Percentiles rank a stretch among this genome's conserved stretches.
These are phyloP conservation scores for Schlechtendalia chinensis DNA, from an alignment of 1,140 invertebrate species.

Conservation along the genomic window DNA sequence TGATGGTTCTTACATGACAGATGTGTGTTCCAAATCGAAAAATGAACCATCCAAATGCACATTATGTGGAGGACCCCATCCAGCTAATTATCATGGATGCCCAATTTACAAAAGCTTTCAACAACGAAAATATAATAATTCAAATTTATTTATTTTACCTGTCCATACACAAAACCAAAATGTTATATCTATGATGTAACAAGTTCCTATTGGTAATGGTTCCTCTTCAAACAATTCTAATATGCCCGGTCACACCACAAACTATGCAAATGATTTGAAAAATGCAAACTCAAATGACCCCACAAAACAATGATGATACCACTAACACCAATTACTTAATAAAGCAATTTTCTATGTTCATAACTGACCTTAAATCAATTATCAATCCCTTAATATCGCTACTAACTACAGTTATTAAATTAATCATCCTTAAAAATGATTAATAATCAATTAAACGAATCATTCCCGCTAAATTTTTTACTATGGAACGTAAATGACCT, in stretches of 20 bases:
- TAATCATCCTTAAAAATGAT: neutral
- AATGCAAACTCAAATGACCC: neutral
- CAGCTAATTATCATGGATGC: neutral
- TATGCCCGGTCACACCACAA: neutral
- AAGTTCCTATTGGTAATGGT: neutral
- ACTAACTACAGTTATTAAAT: neutral
- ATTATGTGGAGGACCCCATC: neutral
- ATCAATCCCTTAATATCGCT: constrained; percentile 2
- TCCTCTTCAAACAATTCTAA: neutral
- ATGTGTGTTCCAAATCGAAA: neutral
- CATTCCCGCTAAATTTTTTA: neutral
- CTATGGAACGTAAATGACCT: constrained; percentile 7
- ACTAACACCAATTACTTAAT: neutral
- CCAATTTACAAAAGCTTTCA: too few relatives aligned
- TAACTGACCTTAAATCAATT: neutral
- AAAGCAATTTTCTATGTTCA: neutral
- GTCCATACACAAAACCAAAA: too few relatives aligned
- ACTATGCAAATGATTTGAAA: neutral
- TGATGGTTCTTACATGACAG: neutral
- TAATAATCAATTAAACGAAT: neutral
- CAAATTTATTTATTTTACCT: too few relatives aligned
- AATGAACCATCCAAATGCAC: neutral
- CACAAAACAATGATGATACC: too few relatives aligned
- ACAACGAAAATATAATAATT: too few relatives aligned
- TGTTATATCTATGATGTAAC: too few relatives aligned